Conservation (phyloP, 2,888 invertebrate genomes). For the Lobophora halterata region DNA sequence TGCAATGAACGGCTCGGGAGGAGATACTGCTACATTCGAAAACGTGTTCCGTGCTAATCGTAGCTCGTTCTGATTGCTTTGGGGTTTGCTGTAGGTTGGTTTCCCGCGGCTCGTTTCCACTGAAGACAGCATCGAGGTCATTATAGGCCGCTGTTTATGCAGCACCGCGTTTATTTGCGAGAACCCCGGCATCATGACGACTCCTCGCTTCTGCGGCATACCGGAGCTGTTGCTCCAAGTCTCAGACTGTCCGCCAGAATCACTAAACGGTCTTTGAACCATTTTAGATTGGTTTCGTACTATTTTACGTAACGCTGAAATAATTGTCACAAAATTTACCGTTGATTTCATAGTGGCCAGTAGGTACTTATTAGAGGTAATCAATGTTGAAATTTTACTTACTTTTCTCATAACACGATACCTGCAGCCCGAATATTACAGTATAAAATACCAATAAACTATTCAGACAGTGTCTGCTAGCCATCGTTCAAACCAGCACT, state of each 20-base stretch:
- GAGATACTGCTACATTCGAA: slow-evolving; percentile 25
- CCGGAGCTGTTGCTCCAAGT: slow-evolving; percentile 11
- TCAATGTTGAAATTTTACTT: slow-evolving; percentile 35
- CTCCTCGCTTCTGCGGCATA: slow-evolving; percentile 19
- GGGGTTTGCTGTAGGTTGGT: slow-evolving; percentile 39
- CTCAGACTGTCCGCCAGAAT: slow-evolving; percentile 26
- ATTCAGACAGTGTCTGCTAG: slow-evolving; percentile 14
- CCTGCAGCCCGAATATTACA: slow-evolving; percentile 30
- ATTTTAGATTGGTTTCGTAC: slow-evolving; percentile 69
- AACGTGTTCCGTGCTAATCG: slow-evolving; percentile 45
- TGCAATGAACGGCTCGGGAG: slow-evolving; percentile 1
- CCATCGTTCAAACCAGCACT: slow-evolving; percentile 19
- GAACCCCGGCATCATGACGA: slow-evolving; percentile 40
- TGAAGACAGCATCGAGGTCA: slow-evolving; percentile 50
- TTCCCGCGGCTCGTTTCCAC: slow-evolving; percentile 43
- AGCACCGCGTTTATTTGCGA: slow-evolving; percentile 45
- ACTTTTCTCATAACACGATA: slow-evolving; percentile 60
- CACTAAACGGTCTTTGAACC: slow-evolving; percentile 66
- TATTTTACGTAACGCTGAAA: slow-evolving; percentile 66
- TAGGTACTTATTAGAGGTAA: background rate
- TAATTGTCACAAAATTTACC: slow-evolving; percentile 4
- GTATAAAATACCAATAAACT: slow-evolving; percentile 22
- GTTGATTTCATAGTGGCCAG: too few species aligned
- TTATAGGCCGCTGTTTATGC: slow-evolving; percentile 52
- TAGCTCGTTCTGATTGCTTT: slow-evolving; percentile 41